Evolutionary conservation across 2,113 vertebrate species (phyloP), one percentile per base, ranked within the genome.

Genomic region (Odocoileus virginianus): DNA sequence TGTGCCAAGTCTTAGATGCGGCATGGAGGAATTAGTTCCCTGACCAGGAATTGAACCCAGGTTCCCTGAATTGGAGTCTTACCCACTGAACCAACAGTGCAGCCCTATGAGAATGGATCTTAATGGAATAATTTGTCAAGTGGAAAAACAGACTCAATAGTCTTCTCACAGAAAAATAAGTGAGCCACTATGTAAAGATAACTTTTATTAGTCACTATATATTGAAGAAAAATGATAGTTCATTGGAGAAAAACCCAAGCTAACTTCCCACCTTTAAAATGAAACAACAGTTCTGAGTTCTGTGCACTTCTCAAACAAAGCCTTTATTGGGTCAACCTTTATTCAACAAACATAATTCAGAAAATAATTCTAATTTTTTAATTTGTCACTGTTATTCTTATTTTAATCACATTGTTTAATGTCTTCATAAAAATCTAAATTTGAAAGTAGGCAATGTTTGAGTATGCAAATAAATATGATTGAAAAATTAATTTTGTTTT

Each of bases 381-480:
- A 14, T 47, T 57, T 94, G 45, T 47, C 13, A 61, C n/a, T 71
- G 27, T 40, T 36, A 40, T 88, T 90, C 30, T 61, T 55, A 88
- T 93, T 94, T 97, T 93, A 93, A 60, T 96, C 58, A 84, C 11
- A 91, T 8, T 55, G 2, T n/a, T 88, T 88, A 90, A 60, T 67
- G 25, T 81, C 27, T 94, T 97, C 40, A 88, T 64, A 78, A 58
- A 85, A 94, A 87, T 36, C 17, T 88, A 88, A 93, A 91, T 57
- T 81, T 88, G 52, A 58, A 92, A 95, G 28, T 43, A 91, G 30
- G 10, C 36, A 89, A 87, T 54, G 33, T 57, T 47, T 87, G 74
- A 16, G 2, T 67, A 83, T 83, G 10, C 3, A 93, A 97, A 92
- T 87, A 50, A 81, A 55, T 84, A 14, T 78, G 21, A 93, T 5